Conservation (phyloP, 1,140 invertebrate genomes). For the Cotesia chilonis region DNA sequence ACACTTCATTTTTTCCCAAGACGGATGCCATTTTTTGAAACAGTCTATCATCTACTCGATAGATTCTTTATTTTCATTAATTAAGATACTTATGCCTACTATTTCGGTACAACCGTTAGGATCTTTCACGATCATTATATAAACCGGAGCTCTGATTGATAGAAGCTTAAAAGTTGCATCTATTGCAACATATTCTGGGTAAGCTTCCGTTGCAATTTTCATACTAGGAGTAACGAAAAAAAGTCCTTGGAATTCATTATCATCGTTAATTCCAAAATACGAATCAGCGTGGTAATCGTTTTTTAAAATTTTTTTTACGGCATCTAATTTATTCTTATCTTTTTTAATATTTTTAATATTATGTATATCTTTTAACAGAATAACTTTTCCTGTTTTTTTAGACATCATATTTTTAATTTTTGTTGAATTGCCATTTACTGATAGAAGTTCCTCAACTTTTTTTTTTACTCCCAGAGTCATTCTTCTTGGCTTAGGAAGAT, state of each 20-base stretch:
- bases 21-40: slow-evolving; percentile 29
- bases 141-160: background rate
- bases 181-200: too few species aligned
- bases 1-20: slow-evolving; percentile 18
- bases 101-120: slow-evolving; percentile 23
- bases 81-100: slow-evolving; percentile 26
- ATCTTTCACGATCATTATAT: slow-evolving; percentile 31
- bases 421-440: slow-evolving; percentile 25
- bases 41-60: slow-evolving; percentile 27
- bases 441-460: slow-evolving; percentile 16
- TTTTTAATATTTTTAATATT: slow-evolving; percentile 14
- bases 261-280: too few species aligned
- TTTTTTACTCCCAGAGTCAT: slow-evolving; percentile 11
- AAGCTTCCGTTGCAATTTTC: too few species aligned
- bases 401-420: slow-evolving; percentile 17
- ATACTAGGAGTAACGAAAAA: too few species aligned
- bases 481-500: slow-evolving; percentile 20
- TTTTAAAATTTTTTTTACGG: too few species aligned
- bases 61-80: slow-evolving; percentile 19
- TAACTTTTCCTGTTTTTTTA: slow-evolving; percentile 6
- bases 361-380: background rate
- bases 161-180: too few species aligned
- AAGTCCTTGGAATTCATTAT: too few species aligned
- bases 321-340: too few species aligned
- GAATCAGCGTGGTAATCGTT: too few species aligned